phyloP scores from a whole-genome alignment of 1,140 invertebrate species.

The Araneus ventricosus region DNA sequence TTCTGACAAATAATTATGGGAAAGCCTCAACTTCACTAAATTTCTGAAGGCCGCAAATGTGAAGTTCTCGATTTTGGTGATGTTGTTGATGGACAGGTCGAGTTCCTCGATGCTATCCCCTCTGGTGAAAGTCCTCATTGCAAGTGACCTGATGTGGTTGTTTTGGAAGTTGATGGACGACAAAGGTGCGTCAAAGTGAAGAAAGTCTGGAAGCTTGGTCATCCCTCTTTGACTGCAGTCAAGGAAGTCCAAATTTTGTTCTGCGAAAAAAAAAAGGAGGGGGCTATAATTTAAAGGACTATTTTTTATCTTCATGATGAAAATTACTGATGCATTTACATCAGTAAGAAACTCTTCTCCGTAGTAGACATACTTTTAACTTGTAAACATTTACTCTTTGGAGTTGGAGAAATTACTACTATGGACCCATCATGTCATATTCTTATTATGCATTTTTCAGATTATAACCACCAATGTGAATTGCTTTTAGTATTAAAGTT shows the following conservation, averaged over 20 bases:
- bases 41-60: constrained; percentile 34
- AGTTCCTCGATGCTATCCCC: constrained; percentile 40
- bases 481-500: too few relatives aligned
- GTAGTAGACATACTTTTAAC: too few relatives aligned
- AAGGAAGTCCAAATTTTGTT: not conserved
- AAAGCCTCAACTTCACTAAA: constrained; percentile 11
- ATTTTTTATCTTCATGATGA: too few relatives aligned
- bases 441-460: too few relatives aligned
- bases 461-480: too few relatives aligned
- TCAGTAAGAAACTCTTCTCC: too few relatives aligned
- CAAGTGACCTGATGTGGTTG: not conserved
- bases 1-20: constrained; percentile 23
- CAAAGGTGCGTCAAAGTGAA: not conserved
- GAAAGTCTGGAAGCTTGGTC: not conserved
- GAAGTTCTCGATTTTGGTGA: constrained; percentile 33
- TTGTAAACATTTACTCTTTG: too few relatives aligned
- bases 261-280: not conserved
- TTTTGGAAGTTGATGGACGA: constrained; percentile 27
- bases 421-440: too few relatives aligned
- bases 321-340: too few relatives aligned
- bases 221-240: constrained; percentile 49
- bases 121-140: constrained; percentile 21
- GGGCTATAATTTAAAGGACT: too few relatives aligned
- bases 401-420: too few relatives aligned
- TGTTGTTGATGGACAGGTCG: constrained; percentile 25